Evolutionary conservation across 2,797 vertebrate genomes (phyloP).

Genomic region (Vespertilio murinus): DNA sequence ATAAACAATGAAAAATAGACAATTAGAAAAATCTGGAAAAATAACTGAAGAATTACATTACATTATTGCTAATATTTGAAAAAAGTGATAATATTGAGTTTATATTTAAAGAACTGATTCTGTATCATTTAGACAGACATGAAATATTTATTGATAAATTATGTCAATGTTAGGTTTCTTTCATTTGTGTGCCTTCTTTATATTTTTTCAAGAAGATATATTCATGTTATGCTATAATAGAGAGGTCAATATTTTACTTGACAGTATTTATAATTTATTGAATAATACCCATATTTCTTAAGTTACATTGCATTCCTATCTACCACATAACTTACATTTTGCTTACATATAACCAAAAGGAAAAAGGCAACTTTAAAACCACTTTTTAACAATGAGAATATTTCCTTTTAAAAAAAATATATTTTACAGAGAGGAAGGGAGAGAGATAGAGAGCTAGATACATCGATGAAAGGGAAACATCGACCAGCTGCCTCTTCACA

Average conservation of each 20-base stretch:
- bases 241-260: constrained; percentile 74
- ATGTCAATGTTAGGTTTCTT: background rate
- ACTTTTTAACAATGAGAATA: constrained; percentile 65
- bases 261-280: constrained; percentile 69
- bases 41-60: background rate
- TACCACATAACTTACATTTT: constrained; percentile 51
- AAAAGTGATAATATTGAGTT: background rate
- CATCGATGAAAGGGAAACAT: too few relatives aligned
- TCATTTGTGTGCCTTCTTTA: background rate
- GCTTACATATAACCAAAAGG: constrained; percentile 60
- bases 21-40: background rate
- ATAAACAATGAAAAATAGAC: background rate
- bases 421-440: too few relatives aligned
- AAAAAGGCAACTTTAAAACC: constrained; percentile 72
- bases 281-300: constrained; percentile 64
- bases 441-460: too few relatives aligned
- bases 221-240: constrained; percentile 73
- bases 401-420: too few relatives aligned
- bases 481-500: too few relatives aligned
- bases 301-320: constrained; percentile 44
- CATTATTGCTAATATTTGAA: background rate
- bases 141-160: constrained; percentile 1
- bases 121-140: background rate
- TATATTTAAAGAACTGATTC: background rate
- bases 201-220: constrained; percentile 72